Base-by-base conservation (phyloP, 2,888 invertebrate genomes). In the Orchesellides sinensis region DNA sequence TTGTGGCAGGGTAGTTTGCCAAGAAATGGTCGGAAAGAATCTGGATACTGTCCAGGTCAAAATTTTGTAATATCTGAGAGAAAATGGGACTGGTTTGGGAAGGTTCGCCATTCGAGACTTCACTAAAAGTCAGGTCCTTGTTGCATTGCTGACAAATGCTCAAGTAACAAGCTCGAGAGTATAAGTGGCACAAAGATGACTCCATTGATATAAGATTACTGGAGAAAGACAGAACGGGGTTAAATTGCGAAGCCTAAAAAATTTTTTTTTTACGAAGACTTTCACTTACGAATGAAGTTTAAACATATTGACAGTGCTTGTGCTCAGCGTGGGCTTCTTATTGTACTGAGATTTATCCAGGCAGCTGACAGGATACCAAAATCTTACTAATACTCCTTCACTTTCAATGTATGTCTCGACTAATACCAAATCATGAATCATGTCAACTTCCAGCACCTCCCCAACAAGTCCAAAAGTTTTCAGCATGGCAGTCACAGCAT, bases 391-490 rank as follows among this genome's bases (percentile, higher is more conserved):
- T 4, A 90, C 89, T 2, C 90, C 90, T 81, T 90, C 90, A 87
- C 89, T 89, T 19, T 90, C 74, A 68, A 90, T 84, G 86, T 90
- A 90, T 0, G 89, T 89, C 86, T 90, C 90, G 14, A 90, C 90
- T 82, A 90, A 89, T 12, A 90, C 90, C 69, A 90, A 84, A 80
- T 90, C 90, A 79, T 89, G 89, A 8, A 89, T 89, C 27, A 25
- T 23, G 84, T 90, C 90, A 25, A 90, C 86, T 85, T 90, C 90
- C n/a, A 90, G 85, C 0, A 90, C 90, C 25, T 90, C 89, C 23
- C 90, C 90, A n/a, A 89, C 89, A 23, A 90, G 86, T 19, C 90
- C 90, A 86, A 90, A 90, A 0, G 90, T 90, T 78, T 89, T 89
- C 72, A 90, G 84, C 90, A 90, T 90, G 21, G 89, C 88, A 2